These are phyloP conservation scores for Catostylus mosaicus DNA, from an alignment of 30 jellyfish, hydroid and myxozoan genomes.

Conservation along the genomic window DNA sequence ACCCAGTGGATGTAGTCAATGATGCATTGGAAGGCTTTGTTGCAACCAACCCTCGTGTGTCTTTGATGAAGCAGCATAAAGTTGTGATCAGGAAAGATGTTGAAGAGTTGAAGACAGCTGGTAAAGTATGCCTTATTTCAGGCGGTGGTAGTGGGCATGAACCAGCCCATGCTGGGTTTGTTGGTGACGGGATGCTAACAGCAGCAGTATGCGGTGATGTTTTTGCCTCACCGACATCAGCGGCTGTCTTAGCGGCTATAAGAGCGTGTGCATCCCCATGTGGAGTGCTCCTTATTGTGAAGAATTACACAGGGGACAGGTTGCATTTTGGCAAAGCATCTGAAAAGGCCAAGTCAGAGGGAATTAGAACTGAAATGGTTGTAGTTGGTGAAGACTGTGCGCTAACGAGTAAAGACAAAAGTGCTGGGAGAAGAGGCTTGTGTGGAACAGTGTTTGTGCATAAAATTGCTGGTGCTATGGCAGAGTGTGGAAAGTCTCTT, in stretches of 20 bases:
- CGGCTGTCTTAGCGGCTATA: conserved; percentile 83
- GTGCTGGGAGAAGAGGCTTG: conserved; percentile 97
- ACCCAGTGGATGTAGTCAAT: conserved; percentile 66
- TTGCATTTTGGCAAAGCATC: conserved; percentile 97
- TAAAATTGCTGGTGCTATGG: conserved; percentile 98
- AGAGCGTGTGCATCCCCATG: conserved; percentile 82
- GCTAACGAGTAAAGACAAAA: conserved; percentile 82
- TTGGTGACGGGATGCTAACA: conserved; percentile 96
- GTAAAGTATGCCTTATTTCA: conserved; percentile 84
- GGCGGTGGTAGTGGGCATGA: conserved; percentile 99
- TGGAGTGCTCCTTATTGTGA: conserved; percentile 91
- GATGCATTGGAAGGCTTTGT: conserved; percentile 88
- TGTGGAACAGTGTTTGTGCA: conserved; percentile 94
- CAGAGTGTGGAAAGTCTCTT: conserved; percentile 87
- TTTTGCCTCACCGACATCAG: conserved; percentile 93
- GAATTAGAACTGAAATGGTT: conserved; percentile 94
- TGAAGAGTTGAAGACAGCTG: conserved; percentile 39
- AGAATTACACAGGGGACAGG: conserved; percentile 97
- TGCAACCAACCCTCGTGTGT: conserved; percentile 37
- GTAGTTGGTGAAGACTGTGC: conserved; percentile 99
- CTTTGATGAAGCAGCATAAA: conserved; percentile 65
- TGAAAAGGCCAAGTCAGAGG: conserved; percentile 87
- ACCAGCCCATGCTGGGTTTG: conserved; percentile 94
- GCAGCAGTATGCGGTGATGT: conserved; percentile 97
- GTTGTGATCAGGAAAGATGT: conserved; percentile 81